A percentile compares a stretch with the other conserved stretches of the same genome.
Evolutionary conservation across 1,140 invertebrate genomes (phyloP).

Genomic region (Cydia pomonella): DNA sequence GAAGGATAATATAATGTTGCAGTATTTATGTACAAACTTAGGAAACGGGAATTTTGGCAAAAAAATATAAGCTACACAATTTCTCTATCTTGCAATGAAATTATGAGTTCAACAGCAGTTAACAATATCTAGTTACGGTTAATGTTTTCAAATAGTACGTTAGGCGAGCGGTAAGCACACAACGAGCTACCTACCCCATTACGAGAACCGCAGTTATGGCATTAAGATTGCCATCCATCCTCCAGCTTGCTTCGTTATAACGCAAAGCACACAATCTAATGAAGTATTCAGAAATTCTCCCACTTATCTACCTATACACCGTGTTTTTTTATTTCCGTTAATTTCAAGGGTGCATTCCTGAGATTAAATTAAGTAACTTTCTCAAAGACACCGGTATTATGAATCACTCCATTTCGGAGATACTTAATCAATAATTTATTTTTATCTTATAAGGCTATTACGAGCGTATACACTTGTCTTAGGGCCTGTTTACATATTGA

Average conservation of each 20-base stretch:
- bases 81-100: not conserved
- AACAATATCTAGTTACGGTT: conserved; percentile 8
- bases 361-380: too few relatives aligned
- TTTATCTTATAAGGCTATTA: too few relatives aligned
- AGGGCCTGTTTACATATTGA: too few relatives aligned
- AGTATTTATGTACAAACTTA: too few relatives aligned
- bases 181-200: conserved; percentile 60
- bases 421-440: too few relatives aligned
- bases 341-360: too few relatives aligned
- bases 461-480: too few relatives aligned
- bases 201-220: conserved; percentile 60
- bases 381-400: too few relatives aligned
- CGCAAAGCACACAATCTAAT: conserved; percentile 51
- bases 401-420: too few relatives aligned
- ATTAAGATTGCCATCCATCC: conserved; percentile 63
- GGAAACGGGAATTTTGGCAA: too few relatives aligned
- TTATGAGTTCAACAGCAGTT: not conserved
- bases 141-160: conserved; percentile 20
- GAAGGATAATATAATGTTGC: too few relatives aligned
- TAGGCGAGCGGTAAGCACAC: conserved; percentile 14
- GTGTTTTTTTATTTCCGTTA: too few relatives aligned
- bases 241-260: conserved; percentile 47
- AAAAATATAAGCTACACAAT: not conserved
- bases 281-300: conserved; percentile 51
- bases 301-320: conserved; percentile 19